A percentile compares a stretch with the other conserved stretches of the same genome.
These are phyloP conservation scores for Pelodiscus sinensis DNA, from an alignment of 2,113 vertebrate genomes.

Conservation along the genomic window DNA sequence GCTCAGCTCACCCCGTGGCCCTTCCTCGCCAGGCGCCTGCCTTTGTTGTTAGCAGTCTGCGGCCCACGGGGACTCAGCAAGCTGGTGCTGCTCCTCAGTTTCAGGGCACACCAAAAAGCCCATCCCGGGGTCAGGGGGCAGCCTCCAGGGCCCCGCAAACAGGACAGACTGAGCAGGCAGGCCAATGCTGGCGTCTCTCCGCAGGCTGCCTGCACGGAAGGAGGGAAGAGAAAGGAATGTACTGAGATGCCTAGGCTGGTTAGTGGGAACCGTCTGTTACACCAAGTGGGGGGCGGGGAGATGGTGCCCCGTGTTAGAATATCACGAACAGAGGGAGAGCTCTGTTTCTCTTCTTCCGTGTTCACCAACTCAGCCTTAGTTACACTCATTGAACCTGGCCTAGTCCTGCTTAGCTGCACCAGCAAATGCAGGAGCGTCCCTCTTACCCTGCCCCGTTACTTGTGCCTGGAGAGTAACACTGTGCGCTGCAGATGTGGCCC, in stretches of 20 bases:
- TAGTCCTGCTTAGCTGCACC: not conserved
- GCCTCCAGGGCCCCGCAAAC: not conserved
- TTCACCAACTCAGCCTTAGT: not conserved
- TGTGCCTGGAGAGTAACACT: not conserved
- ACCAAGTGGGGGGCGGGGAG: not conserved
- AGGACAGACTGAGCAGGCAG: not conserved
- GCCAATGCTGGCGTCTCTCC: not conserved
- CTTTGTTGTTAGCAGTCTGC: constrained; percentile 45
- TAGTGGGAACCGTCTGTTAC: not conserved
- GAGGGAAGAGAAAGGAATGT: not conserved
- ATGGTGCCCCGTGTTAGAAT: not conserved
- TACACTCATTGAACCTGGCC: not conserved
- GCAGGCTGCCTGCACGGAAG: not conserved
- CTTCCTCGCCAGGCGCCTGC: not conserved
- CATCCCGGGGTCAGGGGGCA: not conserved
- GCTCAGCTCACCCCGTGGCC: not conserved
- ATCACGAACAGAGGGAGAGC: not conserved
- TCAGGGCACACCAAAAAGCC: not conserved
- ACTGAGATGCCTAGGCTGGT: not conserved
- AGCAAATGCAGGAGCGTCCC: constrained; percentile 21
- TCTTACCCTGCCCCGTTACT: rapidly evolving
- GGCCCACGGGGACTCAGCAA: not conserved
- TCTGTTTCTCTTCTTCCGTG: rapidly evolving
- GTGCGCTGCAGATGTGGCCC: too few species aligned
- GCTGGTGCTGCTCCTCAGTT: not conserved